Evolutionary conservation across 2,113 vertebrate genomes (phyloP), one percentile per base, ranked within the genome.

Genomic region (Microcebus griseorufus): DNA sequence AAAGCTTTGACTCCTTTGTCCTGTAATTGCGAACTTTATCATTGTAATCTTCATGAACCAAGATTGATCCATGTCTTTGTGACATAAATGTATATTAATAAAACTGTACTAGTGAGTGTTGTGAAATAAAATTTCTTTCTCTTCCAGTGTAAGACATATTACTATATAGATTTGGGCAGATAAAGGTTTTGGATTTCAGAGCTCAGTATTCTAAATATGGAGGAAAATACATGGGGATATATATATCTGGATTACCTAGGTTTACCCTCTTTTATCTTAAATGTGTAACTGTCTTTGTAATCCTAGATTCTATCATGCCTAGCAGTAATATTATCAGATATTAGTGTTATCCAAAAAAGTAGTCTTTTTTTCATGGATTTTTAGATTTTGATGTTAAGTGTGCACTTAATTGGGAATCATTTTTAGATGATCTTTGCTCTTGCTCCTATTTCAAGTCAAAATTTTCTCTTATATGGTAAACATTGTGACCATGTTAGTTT

Each of bases 401-500:
- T 72, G 2, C 39, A 11, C 58, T 80, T 4, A 58, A 53, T 95
- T 80, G n/a, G n/a, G 42, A 34, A 62, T 88, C 39, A 10, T 69
- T 65, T 51, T 90, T 92, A 93, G 27, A 27, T 93, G 42, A 84
- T 39, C 23, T 84, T 93, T 39, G 9, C 42, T 81, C 51, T 91
- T 73, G 67, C 2, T 83, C 22, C 34, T 93, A 80, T 37, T 97
- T 94, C 87, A 60, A 51, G 27, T 88, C 55, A 37, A 62, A 93
- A 65, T 65, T 90, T 94, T 93, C 34, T 55, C 23, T 83, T 82
- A 45, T 14, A 7, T 91, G 37, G 1, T 75, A 84, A 85, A 60
- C 82, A 65, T n/a, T 94, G 10, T 55, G 32, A 81, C 45, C 48
- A 51, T 13, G 10, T 76, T 32, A 37, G 4, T 72, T 62, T 95